A percentile compares a stretch with the other conserved stretches of the same genome.
Conservation (phyloP, 2,888 invertebrate species). For the Epinotia demarniana region DNA sequence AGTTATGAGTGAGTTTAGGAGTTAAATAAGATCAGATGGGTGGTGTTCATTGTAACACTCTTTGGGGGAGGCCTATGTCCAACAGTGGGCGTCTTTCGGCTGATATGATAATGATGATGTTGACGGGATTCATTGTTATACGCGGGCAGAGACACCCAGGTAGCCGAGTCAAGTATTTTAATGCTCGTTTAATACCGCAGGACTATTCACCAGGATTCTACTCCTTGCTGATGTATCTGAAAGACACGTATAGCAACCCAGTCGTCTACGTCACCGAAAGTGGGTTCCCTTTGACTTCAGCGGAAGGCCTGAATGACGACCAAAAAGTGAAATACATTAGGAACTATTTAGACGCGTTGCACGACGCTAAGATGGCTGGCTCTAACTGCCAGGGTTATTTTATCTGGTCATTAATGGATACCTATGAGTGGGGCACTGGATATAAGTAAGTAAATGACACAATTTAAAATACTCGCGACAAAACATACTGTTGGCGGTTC, state of each 20-base stretch:
- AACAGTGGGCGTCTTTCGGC: too few relatives aligned
- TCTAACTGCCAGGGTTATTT: constrained; percentile 76
- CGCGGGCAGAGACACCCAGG: too few relatives aligned
- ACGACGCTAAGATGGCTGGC: constrained; percentile 66
- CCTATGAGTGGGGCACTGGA: constrained; percentile 84
- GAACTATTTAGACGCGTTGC: constrained; percentile 62
- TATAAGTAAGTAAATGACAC: constrained; percentile 75
- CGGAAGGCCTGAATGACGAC: constrained; percentile 65
- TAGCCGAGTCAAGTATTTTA: too few relatives aligned
- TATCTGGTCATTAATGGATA: constrained; percentile 85
- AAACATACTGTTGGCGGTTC: too few relatives aligned
- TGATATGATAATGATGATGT: too few relatives aligned
- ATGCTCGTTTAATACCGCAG: too few relatives aligned
- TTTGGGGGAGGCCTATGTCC: too few relatives aligned
- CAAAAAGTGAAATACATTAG: constrained; percentile 63
- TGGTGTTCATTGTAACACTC: too few relatives aligned
- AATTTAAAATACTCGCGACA: too few relatives aligned
- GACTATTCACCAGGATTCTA: constrained; percentile 49
- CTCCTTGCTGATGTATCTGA: constrained; percentile 46
- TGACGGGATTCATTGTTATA: too few relatives aligned
- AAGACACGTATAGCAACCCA: constrained; percentile 48
- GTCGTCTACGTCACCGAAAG: constrained; percentile 76
- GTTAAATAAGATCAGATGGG: too few relatives aligned
- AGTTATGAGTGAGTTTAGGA: too few relatives aligned
- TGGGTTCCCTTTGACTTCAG: constrained; percentile 65